phyloP scores from a whole-genome alignment of 2,113 vertebrate genomes.

The Stictonetta naevosa region DNA sequence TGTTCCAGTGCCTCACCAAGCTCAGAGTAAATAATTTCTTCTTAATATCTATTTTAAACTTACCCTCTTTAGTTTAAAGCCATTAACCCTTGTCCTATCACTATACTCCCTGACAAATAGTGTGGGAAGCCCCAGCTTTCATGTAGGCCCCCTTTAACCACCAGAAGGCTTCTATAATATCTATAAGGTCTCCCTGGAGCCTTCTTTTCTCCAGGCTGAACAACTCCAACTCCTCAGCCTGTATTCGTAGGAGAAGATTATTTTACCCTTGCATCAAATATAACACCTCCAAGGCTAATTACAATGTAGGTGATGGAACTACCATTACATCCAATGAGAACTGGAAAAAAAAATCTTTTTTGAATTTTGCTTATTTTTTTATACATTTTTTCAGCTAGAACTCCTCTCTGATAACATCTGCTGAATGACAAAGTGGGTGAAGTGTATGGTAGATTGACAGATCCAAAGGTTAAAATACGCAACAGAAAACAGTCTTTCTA shows the following conservation, averaged over 20 bases:
- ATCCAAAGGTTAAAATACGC: neutral
- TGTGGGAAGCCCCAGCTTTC: too few species aligned
- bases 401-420: neutral
- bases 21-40: too few species aligned
- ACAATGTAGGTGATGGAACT: neutral
- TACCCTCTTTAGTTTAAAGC: too few species aligned
- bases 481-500: neutral
- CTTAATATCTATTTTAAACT: too few species aligned
- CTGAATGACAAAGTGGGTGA: neutral
- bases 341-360: neutral
- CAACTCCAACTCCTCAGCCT: too few species aligned
- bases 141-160: too few species aligned
- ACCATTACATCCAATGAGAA: neutral
- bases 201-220: too few species aligned
- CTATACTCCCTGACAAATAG: too few species aligned
- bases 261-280: accelerated
- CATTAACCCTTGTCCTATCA: too few species aligned
- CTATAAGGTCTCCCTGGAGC: too few species aligned
- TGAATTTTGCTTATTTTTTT: neutral
- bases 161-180: too few species aligned
- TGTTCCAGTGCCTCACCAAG: too few species aligned
- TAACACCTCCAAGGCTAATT: neutral
- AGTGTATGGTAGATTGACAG: neutral
- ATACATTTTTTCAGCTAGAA: neutral
- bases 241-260: neutral